Base-by-base conservation (phyloP, 2,888 invertebrate genomes). In the Drosophila algonquin region DNA sequence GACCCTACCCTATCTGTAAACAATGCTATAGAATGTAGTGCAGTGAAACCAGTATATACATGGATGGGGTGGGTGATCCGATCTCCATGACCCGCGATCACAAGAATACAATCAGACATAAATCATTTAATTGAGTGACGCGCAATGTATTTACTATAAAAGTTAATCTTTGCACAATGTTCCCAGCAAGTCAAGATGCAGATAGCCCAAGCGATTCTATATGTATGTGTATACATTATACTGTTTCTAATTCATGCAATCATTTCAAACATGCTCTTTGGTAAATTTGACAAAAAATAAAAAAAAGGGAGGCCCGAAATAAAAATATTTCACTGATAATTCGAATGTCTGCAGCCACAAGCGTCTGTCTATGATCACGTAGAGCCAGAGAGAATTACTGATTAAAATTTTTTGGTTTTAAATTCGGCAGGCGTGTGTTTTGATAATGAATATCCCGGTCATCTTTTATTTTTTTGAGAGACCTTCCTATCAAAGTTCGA, bases 311-410 rank as follows among this genome's bases (percentile, higher is more conserved):
- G 62, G 21, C 68, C 62, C 53, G 30, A 55, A 30, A 68, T 68
- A 16, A 57, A 64, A n/a, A 40, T 40, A 7, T 57, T 72, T 46
- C 48, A 50, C 61, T 61, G 63, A 61, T 51, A 53, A 70, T 52
- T 61, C 40, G 32, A 65, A 47, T 68, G 65, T 27, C 58, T 68
- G 24, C 44, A 51, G 81, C 64, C 83, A 83, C 83, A 69, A 77
- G 73, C 56, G 58, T 48, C 73, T 56, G 21, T 50, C 73, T 56
- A 21, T 54, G 71, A 77, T 81, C 82, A 80, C 82, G 72, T 76
- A 74, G 57, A 47, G 48, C 30, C 45, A 61, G 58, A 51, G 18
- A 35, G 56, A 21, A 67, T 63, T 14, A 32, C 55, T 69, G 82
- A 88, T 85, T 75, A 73, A 12, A 48, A 55, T 18, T 35, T 8